phyloP scores from a whole-genome alignment of 2,888 invertebrate species.

The Urechis unicinctus region DNA sequence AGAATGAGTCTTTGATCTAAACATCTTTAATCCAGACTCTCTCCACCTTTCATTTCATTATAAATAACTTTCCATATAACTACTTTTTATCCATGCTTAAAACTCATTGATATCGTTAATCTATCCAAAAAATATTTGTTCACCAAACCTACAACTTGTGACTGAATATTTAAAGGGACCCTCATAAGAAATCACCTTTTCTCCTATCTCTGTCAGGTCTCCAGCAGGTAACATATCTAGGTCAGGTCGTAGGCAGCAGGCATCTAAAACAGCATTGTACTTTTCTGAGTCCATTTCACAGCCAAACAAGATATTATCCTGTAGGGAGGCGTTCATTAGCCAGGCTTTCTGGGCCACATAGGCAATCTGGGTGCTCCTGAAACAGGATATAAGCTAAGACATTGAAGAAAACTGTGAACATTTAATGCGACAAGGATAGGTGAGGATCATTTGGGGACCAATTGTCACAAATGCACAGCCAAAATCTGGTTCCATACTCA shows the following conservation, averaged over 20 bases:
- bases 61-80: neutral
- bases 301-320: conserved; percentile 69
- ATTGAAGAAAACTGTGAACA: neutral
- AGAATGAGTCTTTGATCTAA: no score
- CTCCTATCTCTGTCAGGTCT: conserved; percentile 68
- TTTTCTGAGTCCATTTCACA: conserved; percentile 4
- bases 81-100: no score
- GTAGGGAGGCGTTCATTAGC: conserved; percentile 70
- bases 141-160: no score
- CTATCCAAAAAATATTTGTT: no score
- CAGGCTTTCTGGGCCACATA: conserved; percentile 66
- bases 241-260: conserved; percentile 70
- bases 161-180: no score
- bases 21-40: no score
- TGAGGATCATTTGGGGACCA: no score
- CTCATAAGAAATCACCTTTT: conserved; percentile 52
- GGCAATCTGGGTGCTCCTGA: conserved; percentile 32
- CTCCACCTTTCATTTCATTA: no score
- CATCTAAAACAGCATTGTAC: conserved; percentile 64
- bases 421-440: neutral
- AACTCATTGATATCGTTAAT: no score
- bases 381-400: no score
- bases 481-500: no score
- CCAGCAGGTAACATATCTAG: conserved; percentile 66
- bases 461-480: no score